A percentile compares a stretch with the other conserved stretches of the same genome.
Conservation (phyloP, 2,113 vertebrate genomes). For the Girardinichthys multiradiatus region DNA sequence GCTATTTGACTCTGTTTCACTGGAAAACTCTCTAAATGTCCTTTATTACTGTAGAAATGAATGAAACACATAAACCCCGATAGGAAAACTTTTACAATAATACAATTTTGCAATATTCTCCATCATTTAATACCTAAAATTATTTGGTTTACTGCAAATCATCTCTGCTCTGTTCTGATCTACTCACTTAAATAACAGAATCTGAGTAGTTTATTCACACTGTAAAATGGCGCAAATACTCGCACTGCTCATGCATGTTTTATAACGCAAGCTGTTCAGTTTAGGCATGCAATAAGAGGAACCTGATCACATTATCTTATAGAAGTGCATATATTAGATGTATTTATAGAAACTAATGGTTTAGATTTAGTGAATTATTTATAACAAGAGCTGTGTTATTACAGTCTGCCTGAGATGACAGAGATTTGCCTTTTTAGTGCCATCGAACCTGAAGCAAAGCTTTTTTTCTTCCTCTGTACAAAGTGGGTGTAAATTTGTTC, state of each 20-base stretch:
- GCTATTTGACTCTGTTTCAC: constrained; percentile 70
- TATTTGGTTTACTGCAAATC: not conserved
- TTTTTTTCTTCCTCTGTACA: not conserved
- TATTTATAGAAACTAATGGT: constrained; percentile 24
- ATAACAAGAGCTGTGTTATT: constrained; percentile 54
- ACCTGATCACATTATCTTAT: not conserved
- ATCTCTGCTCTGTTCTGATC: not conserved
- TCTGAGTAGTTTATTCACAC: not conserved
- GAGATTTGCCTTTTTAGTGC: constrained; percentile 9
- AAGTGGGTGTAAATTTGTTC: not conserved
- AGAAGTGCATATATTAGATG: constrained; percentile 3
- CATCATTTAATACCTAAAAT: constrained; percentile 17
- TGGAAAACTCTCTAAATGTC: constrained; percentile 57
- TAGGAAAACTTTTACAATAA: constrained; percentile 21
- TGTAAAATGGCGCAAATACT: constrained; percentile 18
- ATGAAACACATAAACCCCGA: constrained; percentile 59
- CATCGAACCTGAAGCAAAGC: not conserved
- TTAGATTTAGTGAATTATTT: constrained; percentile 57
- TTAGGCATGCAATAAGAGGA: constrained; percentile 2
- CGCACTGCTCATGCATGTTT: constrained; percentile 24
- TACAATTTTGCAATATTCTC: constrained; percentile 42
- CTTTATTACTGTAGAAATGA: constrained; percentile 49
- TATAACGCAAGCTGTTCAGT: constrained; percentile 30
- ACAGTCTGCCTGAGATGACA: constrained; percentile 29
- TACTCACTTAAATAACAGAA: constrained; percentile 9